These are phyloP conservation scores for Engraulis encrasicolus DNA, from an alignment of 2,113 vertebrate genomes.

Conservation along the genomic window DNA sequence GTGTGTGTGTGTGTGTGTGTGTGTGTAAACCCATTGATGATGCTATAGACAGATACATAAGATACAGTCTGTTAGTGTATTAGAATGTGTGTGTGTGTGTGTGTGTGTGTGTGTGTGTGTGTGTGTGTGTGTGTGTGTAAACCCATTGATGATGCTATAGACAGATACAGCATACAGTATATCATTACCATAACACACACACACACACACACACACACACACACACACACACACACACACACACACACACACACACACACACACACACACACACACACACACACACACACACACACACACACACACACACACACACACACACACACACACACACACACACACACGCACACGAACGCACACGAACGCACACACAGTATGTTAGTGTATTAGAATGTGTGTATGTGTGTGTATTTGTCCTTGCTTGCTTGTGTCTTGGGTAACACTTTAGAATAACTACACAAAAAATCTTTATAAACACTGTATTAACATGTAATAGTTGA, in stretches of 20 bases:
- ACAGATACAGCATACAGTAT: constrained; percentile 46
- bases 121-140: constrained; percentile 59
- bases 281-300: too few species aligned
- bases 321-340: too few species aligned
- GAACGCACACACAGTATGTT: constrained; percentile 33
- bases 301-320: too few species aligned
- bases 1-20: constrained; percentile 35
- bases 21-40: constrained; percentile 92
- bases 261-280: neutral
- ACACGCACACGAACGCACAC: too few species aligned
- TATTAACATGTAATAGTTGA: too few species aligned
- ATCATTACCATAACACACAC: neutral
- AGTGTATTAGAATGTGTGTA: neutral
- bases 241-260: neutral
- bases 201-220: neutral
- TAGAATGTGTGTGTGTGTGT: neutral
- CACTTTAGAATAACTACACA: too few species aligned
- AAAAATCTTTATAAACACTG: too few species aligned
- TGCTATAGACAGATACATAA: constrained; percentile 77
- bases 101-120: neutral
- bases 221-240: neutral
- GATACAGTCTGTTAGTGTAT: constrained; percentile 34
- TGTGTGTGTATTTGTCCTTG: neutral
- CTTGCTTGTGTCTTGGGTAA: neutral
- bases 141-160: constrained; percentile 98